Evolutionary conservation across 2,797 vertebrate genomes (phyloP).

Genomic region (Acipenser transmontanus): DNA sequence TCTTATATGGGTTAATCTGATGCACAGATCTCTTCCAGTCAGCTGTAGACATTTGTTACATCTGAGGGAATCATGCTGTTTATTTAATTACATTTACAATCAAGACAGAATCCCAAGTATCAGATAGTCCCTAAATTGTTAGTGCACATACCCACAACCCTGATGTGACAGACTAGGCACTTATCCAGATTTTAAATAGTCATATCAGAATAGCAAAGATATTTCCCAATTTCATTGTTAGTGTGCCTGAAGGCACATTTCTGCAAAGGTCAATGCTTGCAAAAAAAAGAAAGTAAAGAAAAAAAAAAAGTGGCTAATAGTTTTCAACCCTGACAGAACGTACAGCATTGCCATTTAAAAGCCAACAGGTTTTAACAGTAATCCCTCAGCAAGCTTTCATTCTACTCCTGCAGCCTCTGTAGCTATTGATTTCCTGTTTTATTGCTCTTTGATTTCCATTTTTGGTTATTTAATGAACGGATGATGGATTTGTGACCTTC

Average conservation of each 20-base stretch:
- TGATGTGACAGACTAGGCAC: constrained; percentile 10
- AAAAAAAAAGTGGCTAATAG: constrained; percentile 30
- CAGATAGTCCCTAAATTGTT: too few relatives aligned
- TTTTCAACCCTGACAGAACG: constrained; percentile 38
- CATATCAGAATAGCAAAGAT: constrained; percentile 11
- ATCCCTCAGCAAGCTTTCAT: constrained; percentile 52
- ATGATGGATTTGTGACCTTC: constrained; percentile 68
- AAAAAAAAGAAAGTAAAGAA: constrained; percentile 43
- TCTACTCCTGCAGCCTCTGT: constrained; percentile 48
- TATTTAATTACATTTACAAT: too few relatives aligned
- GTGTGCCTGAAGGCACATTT: constrained; percentile 53
- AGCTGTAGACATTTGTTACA: too few relatives aligned
- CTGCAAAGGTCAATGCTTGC: constrained; percentile 55
- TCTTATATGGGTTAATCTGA: not conserved
- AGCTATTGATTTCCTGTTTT: constrained; percentile 53
- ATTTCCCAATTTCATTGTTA: constrained; percentile 33
- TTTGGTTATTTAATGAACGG: constrained; percentile 63
- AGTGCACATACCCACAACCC: constrained; percentile 13
- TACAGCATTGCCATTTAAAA: constrained; percentile 65
- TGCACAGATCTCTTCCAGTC: not conserved
- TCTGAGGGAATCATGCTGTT: too few relatives aligned
- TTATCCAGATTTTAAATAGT: constrained; percentile 16
- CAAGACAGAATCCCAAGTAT: too few relatives aligned
- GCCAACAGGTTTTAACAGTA: constrained; percentile 48
- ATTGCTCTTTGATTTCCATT: constrained; percentile 67